phyloP scores from a whole-genome alignment of 2,888 invertebrate species.

The Saturnia pavonia region DNA sequence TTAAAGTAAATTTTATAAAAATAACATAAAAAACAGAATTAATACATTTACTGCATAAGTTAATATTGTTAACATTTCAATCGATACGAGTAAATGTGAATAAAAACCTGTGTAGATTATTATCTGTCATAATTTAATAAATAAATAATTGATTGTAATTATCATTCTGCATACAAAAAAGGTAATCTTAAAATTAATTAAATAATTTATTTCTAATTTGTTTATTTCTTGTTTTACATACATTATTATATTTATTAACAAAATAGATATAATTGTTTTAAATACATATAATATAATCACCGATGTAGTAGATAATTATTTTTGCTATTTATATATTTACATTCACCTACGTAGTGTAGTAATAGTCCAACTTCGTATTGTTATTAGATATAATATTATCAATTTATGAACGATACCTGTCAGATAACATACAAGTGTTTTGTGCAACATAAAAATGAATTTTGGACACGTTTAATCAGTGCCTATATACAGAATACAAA shows the following conservation, averaged over 20 bases:
- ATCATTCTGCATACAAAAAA: background rate
- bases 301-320: background rate
- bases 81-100: background rate
- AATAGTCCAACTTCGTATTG: background rate
- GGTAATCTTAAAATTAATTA: background rate
- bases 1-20: background rate
- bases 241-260: background rate
- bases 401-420: background rate
- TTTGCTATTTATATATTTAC: background rate
- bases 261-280: background rate
- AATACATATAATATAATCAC: too few species aligned
- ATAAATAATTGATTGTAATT: background rate
- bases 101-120: background rate
- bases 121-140: constrained; percentile 15
- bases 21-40: background rate
- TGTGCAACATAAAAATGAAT: constrained; percentile 13
- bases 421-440: constrained; percentile 18
- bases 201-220: background rate
- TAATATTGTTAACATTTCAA: background rate
- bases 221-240: background rate
- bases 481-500: background rate
- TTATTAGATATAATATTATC: background rate
- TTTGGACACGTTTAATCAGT: background rate
- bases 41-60: background rate
- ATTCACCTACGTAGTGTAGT: background rate